A percentile compares a stretch with the other conserved stretches of the same genome.
These are phyloP conservation scores for Sebastes kiyomatsui DNA, from an alignment of 2,797 vertebrate genomes.

Conservation along the genomic window DNA sequence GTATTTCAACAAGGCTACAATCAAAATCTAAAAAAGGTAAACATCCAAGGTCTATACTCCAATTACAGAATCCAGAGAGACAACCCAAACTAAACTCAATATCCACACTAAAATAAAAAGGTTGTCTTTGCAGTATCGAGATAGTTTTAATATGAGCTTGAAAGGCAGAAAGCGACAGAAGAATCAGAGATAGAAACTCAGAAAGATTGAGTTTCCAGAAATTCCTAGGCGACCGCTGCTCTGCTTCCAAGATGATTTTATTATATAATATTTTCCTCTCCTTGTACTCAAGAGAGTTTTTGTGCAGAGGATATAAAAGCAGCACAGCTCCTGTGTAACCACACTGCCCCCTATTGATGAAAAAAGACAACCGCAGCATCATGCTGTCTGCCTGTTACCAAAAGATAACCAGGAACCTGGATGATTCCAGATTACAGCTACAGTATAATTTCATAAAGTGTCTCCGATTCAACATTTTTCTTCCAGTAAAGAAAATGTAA, in stretches of 20 bases:
- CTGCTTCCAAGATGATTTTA: conserved; percentile 64
- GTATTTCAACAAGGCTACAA: background rate
- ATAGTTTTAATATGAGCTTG: conserved; percentile 40
- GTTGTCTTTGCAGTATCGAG: conserved; percentile 13
- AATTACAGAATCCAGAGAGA: conserved; percentile 44
- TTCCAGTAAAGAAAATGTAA: background rate
- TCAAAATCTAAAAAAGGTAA: conserved; percentile 11
- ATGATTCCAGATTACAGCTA: background rate
- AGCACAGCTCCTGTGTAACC: conserved; percentile 18
- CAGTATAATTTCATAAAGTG: background rate
- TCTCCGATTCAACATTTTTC: background rate
- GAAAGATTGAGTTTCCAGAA: conserved; percentile 64
- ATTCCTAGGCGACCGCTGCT: conserved; percentile 58
- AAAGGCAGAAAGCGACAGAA: conserved; percentile 40
- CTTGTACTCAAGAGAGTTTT: conserved; percentile 54
- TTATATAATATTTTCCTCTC: conserved; percentile 65
- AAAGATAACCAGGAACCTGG: background rate
- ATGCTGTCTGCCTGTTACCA: background rate
- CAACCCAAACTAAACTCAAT: conserved; percentile 27
- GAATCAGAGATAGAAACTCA: conserved; percentile 42
- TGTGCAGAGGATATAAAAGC: conserved; percentile 19
- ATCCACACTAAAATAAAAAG: conserved; percentile 38
- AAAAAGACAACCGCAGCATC: background rate
- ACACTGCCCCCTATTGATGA: conserved; percentile 71
- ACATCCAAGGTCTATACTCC: conserved; percentile 15